Evolutionary conservation across 2,113 vertebrate species (phyloP).

Genomic region (Alethe diademata): DNA sequence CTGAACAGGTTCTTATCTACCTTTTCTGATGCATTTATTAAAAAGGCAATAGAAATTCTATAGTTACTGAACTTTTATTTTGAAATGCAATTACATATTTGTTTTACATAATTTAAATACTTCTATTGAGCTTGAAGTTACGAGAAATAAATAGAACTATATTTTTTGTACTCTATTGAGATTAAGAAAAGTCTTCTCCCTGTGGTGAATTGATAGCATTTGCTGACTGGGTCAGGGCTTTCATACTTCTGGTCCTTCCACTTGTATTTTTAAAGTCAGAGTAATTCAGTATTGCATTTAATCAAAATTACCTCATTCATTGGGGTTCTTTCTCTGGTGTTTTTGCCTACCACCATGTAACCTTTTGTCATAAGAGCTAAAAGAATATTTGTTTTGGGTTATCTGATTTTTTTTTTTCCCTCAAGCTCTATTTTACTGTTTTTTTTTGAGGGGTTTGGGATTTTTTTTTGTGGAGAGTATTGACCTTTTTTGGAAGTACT

Average conservation of each 20-base stretch:
- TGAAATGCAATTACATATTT: not conserved
- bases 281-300: not conserved
- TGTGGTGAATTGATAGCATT: not conserved
- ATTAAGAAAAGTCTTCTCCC: not conserved
- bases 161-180: not conserved
- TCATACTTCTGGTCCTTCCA: not conserved
- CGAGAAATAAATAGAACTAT: not conserved
- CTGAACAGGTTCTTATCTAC: not conserved
- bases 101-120: not conserved
- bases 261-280: not conserved
- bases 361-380: not conserved
- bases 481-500: not conserved
- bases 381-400: not conserved
- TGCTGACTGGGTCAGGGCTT: not conserved
- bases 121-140: not conserved
- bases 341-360: not conserved
- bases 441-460: accelerated
- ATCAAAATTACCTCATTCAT: not conserved
- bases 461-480: not conserved
- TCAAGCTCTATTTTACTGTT: not conserved
- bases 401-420: not conserved
- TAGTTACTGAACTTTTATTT: not conserved
- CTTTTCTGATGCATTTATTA: not conserved
- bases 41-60: not conserved
- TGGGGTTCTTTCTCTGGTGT: not conserved